These are phyloP conservation scores for Cheilosia scutellata DNA, from an alignment of 2,888 invertebrate genomes.

Conservation along the genomic window DNA sequence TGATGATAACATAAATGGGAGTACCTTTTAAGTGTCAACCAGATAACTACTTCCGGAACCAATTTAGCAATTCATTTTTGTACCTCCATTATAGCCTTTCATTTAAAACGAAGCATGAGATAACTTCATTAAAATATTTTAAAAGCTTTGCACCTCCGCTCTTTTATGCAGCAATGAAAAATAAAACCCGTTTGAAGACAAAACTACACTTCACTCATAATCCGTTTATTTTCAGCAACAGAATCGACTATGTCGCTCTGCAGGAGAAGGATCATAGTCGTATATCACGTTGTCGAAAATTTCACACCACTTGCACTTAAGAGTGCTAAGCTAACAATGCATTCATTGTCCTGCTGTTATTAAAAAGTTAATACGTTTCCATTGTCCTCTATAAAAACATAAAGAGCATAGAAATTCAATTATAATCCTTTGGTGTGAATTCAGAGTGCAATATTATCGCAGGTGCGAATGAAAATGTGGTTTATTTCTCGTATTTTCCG, in stretches of 20 bases:
- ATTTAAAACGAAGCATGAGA: slow-evolving; percentile 1
- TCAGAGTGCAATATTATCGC: slow-evolving; percentile 34
- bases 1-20: too few relatives aligned
- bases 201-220: background rate
- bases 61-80: too few relatives aligned
- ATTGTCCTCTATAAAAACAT: slow-evolving; percentile 9
- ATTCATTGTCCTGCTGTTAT: slow-evolving; percentile 12
- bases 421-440: slow-evolving; percentile 55
- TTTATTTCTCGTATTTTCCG: slow-evolving; percentile 7
- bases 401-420: slow-evolving; percentile 64
- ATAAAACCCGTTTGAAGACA: background rate
- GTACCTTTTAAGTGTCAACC: too few relatives aligned
- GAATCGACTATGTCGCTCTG: background rate
- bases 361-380: slow-evolving; percentile 10
- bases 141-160: background rate
- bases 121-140: background rate
- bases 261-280: too few relatives aligned
- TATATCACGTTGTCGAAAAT: background rate
- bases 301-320: slow-evolving; percentile 13
- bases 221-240: slow-evolving; percentile 1
- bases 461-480: slow-evolving; percentile 23
- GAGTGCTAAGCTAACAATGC: slow-evolving; percentile 17
- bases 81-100: background rate
- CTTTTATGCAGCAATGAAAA: background rate
- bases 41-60: too few relatives aligned